Conservation (phyloP, 2,888 invertebrate species). For the Calephelis perditalis region DNA sequence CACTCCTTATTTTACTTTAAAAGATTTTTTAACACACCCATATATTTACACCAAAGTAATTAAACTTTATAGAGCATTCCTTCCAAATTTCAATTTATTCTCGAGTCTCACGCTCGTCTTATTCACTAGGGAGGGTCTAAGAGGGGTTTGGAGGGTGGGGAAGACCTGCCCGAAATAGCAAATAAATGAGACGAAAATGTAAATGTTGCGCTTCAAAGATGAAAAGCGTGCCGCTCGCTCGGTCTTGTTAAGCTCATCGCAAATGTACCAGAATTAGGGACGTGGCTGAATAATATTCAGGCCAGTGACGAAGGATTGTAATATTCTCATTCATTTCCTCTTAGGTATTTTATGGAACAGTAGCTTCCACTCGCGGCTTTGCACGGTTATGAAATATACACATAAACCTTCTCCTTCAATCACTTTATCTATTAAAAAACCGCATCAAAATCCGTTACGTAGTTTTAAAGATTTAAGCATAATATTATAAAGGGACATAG, state of each 20-base stretch:
- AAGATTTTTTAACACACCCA: constrained; percentile 43
- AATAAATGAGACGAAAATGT: constrained; percentile 79
- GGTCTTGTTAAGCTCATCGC: constrained; percentile 74
- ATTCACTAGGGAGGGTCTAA: constrained; percentile 60
- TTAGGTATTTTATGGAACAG: constrained; percentile 14
- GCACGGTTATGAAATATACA: too few relatives aligned
- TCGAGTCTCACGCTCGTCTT: constrained; percentile 68
- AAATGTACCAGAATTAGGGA: constrained; percentile 76
- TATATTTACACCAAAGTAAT: constrained; percentile 75
- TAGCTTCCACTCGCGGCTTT: too few relatives aligned
- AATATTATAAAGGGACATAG: too few relatives aligned
- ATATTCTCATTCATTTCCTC: constrained; percentile 16
- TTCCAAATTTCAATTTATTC: constrained; percentile 73
- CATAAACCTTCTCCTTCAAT: too few relatives aligned
- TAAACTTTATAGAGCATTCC: constrained; percentile 78
- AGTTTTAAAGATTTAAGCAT: too few relatives aligned
- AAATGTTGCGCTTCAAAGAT: constrained; percentile 78
- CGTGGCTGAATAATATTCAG: constrained; percentile 70
- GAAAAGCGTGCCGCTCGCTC: constrained; percentile 72
- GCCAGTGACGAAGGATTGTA: constrained; percentile 48
- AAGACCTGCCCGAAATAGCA: constrained; percentile 73
- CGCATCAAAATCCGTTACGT: too few relatives aligned
- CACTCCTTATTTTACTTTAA: too few relatives aligned
- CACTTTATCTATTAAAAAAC: too few relatives aligned
- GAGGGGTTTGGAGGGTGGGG: constrained; percentile 40